Percentiles rank a stretch among this genome's conserved stretches.
phyloP scores from a whole-genome alignment of 2,797 vertebrate species.

The Lutra lutra region DNA sequence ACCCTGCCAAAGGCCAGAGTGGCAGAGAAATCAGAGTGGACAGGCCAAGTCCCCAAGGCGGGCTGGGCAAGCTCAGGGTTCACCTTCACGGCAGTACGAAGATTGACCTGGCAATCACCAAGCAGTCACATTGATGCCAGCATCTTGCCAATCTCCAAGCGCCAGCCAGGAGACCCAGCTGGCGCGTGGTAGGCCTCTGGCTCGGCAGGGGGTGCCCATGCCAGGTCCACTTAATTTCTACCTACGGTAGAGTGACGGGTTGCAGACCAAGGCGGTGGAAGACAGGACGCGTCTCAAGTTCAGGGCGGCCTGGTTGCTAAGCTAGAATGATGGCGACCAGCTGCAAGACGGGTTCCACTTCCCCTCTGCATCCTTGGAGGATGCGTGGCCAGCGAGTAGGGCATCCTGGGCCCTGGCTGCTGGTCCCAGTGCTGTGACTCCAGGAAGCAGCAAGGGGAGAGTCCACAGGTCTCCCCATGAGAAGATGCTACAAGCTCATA shows the following conservation, averaged over 20 bases:
- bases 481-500: background rate
- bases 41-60: background rate
- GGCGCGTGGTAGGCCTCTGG: accelerated
- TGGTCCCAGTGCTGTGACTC: background rate
- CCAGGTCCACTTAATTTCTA: background rate
- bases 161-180: background rate
- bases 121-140: background rate
- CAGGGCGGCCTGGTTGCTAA: background rate
- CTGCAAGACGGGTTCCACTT: accelerated
- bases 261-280: background rate
- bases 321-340: background rate
- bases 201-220: accelerated
- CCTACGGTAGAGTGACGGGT: accelerated
- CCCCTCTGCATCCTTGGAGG: background rate
- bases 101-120: background rate
- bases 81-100: background rate
- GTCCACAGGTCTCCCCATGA: background rate
- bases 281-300: background rate
- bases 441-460: background rate
- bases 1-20: background rate
- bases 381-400: background rate
- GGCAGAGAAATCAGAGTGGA: background rate
- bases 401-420: background rate
- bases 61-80: background rate
- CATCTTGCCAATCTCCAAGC: conserved; percentile 51